Evolutionary conservation across 2,797 vertebrate genomes (phyloP).

Genomic region (Micrastur ruficollis): DNA sequence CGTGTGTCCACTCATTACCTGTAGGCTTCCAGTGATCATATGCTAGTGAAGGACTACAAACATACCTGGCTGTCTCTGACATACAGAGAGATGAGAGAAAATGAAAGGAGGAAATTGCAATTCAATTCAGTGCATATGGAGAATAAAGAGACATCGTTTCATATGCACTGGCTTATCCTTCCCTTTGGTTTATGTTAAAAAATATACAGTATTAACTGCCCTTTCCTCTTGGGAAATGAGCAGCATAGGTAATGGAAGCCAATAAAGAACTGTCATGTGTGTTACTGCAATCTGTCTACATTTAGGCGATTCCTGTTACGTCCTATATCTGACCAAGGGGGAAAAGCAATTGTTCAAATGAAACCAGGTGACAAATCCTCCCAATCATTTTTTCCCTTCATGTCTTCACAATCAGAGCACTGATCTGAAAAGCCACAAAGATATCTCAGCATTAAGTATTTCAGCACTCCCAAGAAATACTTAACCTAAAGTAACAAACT

Average conservation of each 20-base stretch:
- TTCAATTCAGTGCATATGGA: slow-evolving; percentile 39
- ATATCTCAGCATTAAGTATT: neutral
- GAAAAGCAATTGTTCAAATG: slow-evolving; percentile 40
- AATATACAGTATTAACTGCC: slow-evolving; percentile 22
- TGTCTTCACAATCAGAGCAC: neutral
- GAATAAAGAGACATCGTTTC: slow-evolving; percentile 29
- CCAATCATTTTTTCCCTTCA: slow-evolving; percentile 11
- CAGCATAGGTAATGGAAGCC: slow-evolving; percentile 40
- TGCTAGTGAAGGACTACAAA: neutral
- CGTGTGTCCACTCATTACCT: slow-evolving; percentile 22
- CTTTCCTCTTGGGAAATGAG: slow-evolving; percentile 54
- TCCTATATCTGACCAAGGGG: slow-evolving; percentile 39
- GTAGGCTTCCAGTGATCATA: neutral
- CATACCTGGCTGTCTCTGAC: neutral
- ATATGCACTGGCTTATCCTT: slow-evolving; percentile 21
- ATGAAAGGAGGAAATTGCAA: slow-evolving; percentile 55
- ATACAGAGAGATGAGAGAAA: neutral
- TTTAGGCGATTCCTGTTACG: slow-evolving; percentile 34
- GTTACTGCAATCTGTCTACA: slow-evolving; percentile 37
- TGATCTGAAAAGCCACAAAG: neutral
- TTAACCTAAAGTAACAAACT: neutral
- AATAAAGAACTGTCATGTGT: slow-evolving; percentile 36
- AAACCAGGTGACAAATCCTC: slow-evolving; percentile 53
- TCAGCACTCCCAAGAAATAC: neutral
- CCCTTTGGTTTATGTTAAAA: slow-evolving; percentile 50